These are phyloP conservation scores for Dryobotodes eremita DNA, from an alignment of 2,888 invertebrate species.

Conservation along the genomic window DNA sequence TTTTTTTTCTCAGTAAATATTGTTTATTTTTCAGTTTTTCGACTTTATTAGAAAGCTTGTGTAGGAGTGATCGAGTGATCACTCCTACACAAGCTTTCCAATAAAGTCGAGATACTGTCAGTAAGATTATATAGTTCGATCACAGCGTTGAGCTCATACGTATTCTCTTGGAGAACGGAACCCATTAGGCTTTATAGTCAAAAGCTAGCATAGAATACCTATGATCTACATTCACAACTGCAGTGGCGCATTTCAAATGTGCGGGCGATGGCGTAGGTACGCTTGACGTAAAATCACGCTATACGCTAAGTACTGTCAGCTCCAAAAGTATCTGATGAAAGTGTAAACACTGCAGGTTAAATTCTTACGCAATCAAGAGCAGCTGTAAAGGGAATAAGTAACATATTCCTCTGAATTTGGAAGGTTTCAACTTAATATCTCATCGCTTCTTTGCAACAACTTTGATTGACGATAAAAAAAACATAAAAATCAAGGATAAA, in stretches of 20 bases:
- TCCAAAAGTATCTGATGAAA: not conserved
- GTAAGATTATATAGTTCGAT: constrained; percentile 30
- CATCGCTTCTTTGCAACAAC: not conserved
- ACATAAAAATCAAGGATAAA: not conserved
- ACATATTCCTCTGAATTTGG: not conserved
- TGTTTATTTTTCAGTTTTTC: no score
- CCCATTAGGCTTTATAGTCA: constrained; percentile 34
- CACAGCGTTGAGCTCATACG: constrained; percentile 20
- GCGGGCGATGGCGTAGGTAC: not conserved
- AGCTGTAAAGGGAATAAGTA: no score
- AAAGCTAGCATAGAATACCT: constrained; percentile 24
- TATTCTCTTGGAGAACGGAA: constrained; percentile 35
- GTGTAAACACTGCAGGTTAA: not conserved
- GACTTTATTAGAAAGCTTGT: constrained; percentile 24
- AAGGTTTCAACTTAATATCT: not conserved
- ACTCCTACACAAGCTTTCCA: constrained; percentile 22
- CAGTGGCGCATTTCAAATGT: constrained; percentile 31
- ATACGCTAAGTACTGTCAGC: not conserved
- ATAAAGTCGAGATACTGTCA: constrained; percentile 20
- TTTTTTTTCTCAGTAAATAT: no score
- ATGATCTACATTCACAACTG: constrained; percentile 1
- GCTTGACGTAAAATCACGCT: no score
- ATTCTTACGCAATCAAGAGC: no score
- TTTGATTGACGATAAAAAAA: not conserved
- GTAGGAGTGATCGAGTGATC: constrained; percentile 11